Evolutionary conservation across 2,797 vertebrate species (phyloP), one percentile per base, ranked within the genome.

Genomic region (Notolepis coatsorum): DNA sequence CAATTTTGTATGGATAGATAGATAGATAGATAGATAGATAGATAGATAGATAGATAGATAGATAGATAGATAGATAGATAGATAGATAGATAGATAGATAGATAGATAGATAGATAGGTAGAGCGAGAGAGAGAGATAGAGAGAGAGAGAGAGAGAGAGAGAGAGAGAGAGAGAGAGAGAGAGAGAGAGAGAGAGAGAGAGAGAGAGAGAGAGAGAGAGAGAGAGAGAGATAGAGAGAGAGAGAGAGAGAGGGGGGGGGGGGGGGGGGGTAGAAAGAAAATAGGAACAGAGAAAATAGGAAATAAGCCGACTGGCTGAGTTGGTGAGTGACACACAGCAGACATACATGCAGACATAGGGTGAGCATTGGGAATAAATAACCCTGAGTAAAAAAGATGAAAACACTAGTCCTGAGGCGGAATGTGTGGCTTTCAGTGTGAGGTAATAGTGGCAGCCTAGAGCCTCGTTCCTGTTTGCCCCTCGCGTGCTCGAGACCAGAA

Each of bases 371-470:
- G n/a, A n/a, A n/a, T 69, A 71, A 81, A 61, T 67, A 72, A 57
- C 42, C 52, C 71, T 64, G n/a, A n/a, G n/a, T n/a, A n/a, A n/a
- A n/a, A 74, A 68, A 82, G 75, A 78, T 7, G 75, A 73, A 75
- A 55, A 33, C 55, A 65, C 42, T 35, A 33, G 72, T 23, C 46
- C 49, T 51, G 23, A 52, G 65, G 46, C 61, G 46, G 35, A 65
- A 74, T 33, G 38, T 74, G 67, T 76, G 71, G 54, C 52, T 62
- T 74, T 54, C 68, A 51, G n/a, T n/a, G n/a, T n/a, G 69, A 66
- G 51, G 61, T 70, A 51, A 48, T 70, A 75, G 64, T 52, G 55
- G 53, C 50, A 69, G 77, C 80, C 72, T 27, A 3, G 42, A 80
- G 79, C 71, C 18, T 1, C 25, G 58, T 50, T 57, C 45, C 39